Conservation (phyloP, 2,113 vertebrate genomes). For the Cyprinodon variegatus region DNA sequence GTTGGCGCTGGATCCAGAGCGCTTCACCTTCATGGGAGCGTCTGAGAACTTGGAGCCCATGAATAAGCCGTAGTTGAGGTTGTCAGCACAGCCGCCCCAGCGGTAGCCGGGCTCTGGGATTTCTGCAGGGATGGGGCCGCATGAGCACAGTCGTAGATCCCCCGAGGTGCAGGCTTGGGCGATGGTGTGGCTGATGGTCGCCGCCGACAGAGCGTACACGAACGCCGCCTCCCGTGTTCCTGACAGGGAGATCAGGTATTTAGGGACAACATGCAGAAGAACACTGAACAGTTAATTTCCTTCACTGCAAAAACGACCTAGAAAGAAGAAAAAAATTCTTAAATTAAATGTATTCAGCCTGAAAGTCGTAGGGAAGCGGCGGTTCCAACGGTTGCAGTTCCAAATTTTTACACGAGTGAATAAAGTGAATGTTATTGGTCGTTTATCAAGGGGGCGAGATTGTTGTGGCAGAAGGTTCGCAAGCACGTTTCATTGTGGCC, state of each 20-base stretch:
- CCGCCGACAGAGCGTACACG: constrained; percentile 94
- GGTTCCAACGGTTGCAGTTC: too few relatives aligned
- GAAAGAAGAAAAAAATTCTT: too few relatives aligned
- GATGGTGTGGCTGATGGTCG: constrained; percentile 96
- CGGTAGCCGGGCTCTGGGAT: constrained; percentile 94
- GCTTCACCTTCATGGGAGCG: constrained; percentile 99
- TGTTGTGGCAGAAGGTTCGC: too few relatives aligned
- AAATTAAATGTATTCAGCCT: too few relatives aligned
- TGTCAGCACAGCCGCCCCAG: constrained; percentile 98
- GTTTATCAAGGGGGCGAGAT: too few relatives aligned
- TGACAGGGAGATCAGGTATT: constrained; percentile 55
- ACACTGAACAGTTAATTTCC: too few relatives aligned
- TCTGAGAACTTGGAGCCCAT: constrained; percentile 99
- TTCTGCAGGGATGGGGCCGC: constrained; percentile 92
- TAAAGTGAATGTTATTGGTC: too few relatives aligned
- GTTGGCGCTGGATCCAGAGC: constrained; percentile 93
- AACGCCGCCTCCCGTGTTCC: constrained; percentile 96
- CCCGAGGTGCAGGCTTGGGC: constrained; percentile 94
- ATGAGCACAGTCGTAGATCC: constrained; percentile 93
- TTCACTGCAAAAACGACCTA: too few relatives aligned
- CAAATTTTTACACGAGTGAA: too few relatives aligned
- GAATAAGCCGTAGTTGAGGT: constrained; percentile 95
- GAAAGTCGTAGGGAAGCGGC: too few relatives aligned
- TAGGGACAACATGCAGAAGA: not conserved
- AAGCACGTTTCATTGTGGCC: too few relatives aligned